phyloP scores from a whole-genome alignment of 2,888 invertebrate species.

The Blastobasis lacticolella region DNA sequence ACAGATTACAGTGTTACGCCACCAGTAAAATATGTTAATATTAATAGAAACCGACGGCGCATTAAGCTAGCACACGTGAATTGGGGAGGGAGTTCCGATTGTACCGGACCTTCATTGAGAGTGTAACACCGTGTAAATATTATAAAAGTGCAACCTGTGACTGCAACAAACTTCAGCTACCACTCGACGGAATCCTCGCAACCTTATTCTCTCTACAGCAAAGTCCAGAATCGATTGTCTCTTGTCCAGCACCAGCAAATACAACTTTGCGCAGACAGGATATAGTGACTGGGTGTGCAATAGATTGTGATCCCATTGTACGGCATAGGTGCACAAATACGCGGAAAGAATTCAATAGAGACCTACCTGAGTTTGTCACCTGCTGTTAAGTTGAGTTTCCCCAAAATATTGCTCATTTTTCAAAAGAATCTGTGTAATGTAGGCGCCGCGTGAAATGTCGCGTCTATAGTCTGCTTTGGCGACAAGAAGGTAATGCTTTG shows the following conservation, averaged over 20 bases:
- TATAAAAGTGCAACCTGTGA: slow-evolving; percentile 24
- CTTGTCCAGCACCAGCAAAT: not conserved
- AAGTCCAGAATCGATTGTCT: not conserved
- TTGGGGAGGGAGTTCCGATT: slow-evolving; percentile 8
- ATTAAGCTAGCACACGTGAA: slow-evolving; percentile 18
- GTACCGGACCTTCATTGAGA: slow-evolving; percentile 10
- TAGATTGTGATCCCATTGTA: slow-evolving; percentile 40
- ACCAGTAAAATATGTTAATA: not conserved
- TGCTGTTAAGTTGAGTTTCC: slow-evolving; percentile 31
- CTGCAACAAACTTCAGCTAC: not conserved
- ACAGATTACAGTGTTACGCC: too few relatives aligned
- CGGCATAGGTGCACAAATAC: slow-evolving; percentile 44
- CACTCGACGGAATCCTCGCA: not conserved
- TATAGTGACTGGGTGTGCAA: slow-evolving; percentile 22
- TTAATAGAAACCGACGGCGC: slow-evolving; percentile 7
- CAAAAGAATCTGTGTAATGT: slow-evolving; percentile 8
- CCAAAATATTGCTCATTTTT: too few relatives aligned
- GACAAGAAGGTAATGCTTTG: too few relatives aligned
- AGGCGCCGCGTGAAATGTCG: slow-evolving; percentile 60
- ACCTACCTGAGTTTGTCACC: slow-evolving; percentile 61
- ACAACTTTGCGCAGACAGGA: slow-evolving; percentile 14
- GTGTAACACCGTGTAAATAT: slow-evolving; percentile 43
- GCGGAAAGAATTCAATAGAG: slow-evolving; percentile 43
- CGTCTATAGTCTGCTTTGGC: slow-evolving; percentile 3
- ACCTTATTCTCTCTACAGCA: not conserved